Evolutionary conservation across 2,888 invertebrate genomes (phyloP).

Genomic region (Spicauda simplicius): DNA sequence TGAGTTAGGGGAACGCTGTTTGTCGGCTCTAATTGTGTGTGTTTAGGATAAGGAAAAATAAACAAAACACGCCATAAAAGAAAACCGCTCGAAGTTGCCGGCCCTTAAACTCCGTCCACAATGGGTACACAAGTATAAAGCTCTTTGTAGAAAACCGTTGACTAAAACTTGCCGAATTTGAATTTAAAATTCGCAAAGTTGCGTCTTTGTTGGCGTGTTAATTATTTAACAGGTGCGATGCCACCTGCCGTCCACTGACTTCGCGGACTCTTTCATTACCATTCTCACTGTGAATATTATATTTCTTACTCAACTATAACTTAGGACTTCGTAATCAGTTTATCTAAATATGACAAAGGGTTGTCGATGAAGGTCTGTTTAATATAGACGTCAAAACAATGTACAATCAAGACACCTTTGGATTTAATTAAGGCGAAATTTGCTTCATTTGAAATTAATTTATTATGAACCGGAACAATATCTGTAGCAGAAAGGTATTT

Average conservation of each 20-base stretch:
- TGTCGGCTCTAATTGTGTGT: constrained; percentile 45
- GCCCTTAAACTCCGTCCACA: constrained; percentile 37
- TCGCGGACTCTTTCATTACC: constrained; percentile 43
- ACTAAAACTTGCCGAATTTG: constrained; percentile 66
- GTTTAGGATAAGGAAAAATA: constrained; percentile 49
- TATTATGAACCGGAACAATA: background rate
- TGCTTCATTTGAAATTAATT: constrained; percentile 17
- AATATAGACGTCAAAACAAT: constrained; percentile 5
- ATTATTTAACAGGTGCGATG: constrained; percentile 66
- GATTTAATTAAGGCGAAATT: constrained; percentile 12
- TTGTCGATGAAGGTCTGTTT: constrained; percentile 15
- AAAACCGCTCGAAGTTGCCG: constrained; percentile 41
- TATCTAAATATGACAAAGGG: constrained; percentile 32
- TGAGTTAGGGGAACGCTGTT: constrained; percentile 28
- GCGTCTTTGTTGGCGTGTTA: constrained; percentile 64
- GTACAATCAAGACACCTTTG: constrained; percentile 2
- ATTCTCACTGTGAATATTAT: constrained; percentile 45
- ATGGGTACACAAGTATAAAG: constrained; percentile 35
- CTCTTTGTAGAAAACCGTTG: constrained; percentile 49
- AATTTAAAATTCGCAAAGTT: constrained; percentile 77
- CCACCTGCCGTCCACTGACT: constrained; percentile 61
- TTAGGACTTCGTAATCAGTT: constrained; percentile 28
- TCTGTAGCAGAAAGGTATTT: background rate
- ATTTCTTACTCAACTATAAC: constrained; percentile 38
- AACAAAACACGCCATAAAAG: constrained; percentile 44